Evolutionary conservation across 1,140 invertebrate species (phyloP), one percentile per base, ranked within the genome.

Genomic region (Cotesia glomerata): DNA sequence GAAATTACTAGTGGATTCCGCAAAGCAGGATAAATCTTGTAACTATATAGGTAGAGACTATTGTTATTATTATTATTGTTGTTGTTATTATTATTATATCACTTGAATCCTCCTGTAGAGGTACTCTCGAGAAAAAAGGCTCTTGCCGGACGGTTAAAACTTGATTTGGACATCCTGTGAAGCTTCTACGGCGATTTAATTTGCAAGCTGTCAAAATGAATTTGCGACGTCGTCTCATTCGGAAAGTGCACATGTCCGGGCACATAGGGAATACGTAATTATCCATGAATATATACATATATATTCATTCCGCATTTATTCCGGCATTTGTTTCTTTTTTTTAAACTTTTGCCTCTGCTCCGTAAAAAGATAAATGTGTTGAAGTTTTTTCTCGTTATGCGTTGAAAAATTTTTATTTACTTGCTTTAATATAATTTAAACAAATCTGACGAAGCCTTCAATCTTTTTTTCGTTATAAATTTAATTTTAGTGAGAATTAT

Each of bases 141-240:
- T 58, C 56, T 18, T 18, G 56, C 18, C 26, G 56, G 56, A 16
- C 56, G 56, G 56, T 58, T 58, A 58, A 67, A 18, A 32, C 36
- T 45, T 67, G 65, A 67, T 67, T 67, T 52, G 65, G 49, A 67
- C 65, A 54, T 67, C 65, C 65, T 54, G 65, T 52, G 49, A 18
- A 49, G 32, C 49, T 54, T 67, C 65, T 16, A 54, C 65, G 26
- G 49, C 39, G 49, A 54, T 67, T 67, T 67, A 67, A 67, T 67
- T 67, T 67, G 65, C 65, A 34, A 67, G 49, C 45, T 34, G 65
- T 67, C 65, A 26, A 67, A 67, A 67, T 39, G 49, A 67, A 67
- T 67, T 67, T 67, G 63, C 63, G 34, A 65, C 32, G 32, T 39
- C 18, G 36, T 49, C 36, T 51, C 39, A 8, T 45, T 18, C 45